Evolutionary conservation across 23 tunicate genomes (phyloP), one percentile per base, ranked within the genome.

Genomic region (Phallusia fumigata): DNA sequence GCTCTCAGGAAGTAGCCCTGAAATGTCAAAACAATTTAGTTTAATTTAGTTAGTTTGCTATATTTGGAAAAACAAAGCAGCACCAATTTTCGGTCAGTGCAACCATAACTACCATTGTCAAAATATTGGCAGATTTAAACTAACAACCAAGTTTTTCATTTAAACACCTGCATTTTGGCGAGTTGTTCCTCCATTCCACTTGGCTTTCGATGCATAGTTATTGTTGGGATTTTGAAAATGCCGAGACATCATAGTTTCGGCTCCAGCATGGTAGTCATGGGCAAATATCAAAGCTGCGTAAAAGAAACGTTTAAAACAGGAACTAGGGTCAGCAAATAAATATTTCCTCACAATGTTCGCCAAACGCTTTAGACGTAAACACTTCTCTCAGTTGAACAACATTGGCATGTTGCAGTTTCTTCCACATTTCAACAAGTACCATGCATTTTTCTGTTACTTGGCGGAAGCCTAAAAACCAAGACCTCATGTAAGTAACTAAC

Each of bases 351-450:
- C 98, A 94, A 78, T 86, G 93, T 83, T 94, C 98, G 18, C 98
- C 98, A 78, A 94, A 94, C 28, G 95, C 99, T 73, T 96, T 96
- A 34, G 96, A 82, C 5, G 99, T 91, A 58, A 96, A 96, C 21
- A 91, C 93, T 74, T 91, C 96, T 24, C 96, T 75, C 32, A 96
- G 83, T 36, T 78, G 91, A 73, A 96, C 99, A 31, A 96, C 84
- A 47, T 91, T 96, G 13, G 90, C 88, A 35, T 91, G 93, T 64
- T 91, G 93, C 47, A 96, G 44, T 50, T 85, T 85, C 87, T 91
- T 90, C 99, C 99, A 96, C 96, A 85, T 91, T 64, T 90, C 98
- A 22, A 89, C 98, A 58, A 89, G 81, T 21, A 82, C 88, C 97
- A 93, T 93, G 76, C 92, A 93, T 65, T 94, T 89, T 53, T 94